A percentile compares a stretch with the other conserved stretches of the same genome.
These are phyloP conservation scores for Glaucopsyche alexis DNA, from an alignment of 2,888 invertebrate species.

Conservation along the genomic window DNA sequence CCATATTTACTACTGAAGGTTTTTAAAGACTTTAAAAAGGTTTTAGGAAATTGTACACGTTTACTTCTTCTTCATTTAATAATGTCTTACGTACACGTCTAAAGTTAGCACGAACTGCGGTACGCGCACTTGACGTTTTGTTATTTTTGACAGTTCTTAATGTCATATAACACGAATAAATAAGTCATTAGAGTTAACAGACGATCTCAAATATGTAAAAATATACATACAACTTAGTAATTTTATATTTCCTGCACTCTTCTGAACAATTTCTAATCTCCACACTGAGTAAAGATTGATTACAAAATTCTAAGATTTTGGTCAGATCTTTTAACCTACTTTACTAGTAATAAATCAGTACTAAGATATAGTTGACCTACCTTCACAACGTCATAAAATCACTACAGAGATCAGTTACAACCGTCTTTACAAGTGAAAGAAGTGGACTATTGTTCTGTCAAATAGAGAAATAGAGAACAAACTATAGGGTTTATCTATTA, in stretches of 20 bases:
- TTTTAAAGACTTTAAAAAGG: no score
- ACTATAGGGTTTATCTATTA: not conserved
- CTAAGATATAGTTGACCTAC: not conserved
- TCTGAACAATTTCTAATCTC: not conserved
- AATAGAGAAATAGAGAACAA: not conserved
- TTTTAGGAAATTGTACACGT: no score
- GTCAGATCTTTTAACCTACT: conserved; percentile 13
- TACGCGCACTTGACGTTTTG: no score
- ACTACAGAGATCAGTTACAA: not conserved
- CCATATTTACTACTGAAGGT: no score
- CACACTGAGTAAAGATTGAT: not conserved
- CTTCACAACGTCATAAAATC: conserved; percentile 14
- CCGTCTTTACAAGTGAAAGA: not conserved
- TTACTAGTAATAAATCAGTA: not conserved
- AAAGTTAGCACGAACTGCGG: no score
- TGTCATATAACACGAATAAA: no score
- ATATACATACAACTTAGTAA: not conserved
- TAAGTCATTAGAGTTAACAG: no score
- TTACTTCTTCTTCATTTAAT: no score
- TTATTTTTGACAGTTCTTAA: no score
- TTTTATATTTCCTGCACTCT: not conserved
- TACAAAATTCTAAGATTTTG: not conserved
- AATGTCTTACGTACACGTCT: no score
- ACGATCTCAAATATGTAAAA: not conserved
- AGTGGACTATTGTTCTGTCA: not conserved